Conservation (phyloP, 1,140 invertebrate species). For the Plutomurus gul region DNA sequence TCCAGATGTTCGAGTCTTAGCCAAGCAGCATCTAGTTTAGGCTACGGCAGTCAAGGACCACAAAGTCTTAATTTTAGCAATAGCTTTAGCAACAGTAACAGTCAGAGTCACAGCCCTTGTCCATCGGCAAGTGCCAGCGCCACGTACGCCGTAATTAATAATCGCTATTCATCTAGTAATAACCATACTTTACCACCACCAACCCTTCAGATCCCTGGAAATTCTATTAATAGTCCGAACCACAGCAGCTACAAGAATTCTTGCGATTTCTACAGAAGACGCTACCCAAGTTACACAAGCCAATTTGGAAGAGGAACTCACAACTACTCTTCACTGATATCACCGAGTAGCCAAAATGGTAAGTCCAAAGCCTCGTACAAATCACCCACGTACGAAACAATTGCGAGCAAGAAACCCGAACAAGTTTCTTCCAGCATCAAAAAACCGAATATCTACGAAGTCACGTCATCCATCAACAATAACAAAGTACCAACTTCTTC, state of each 20-base stretch:
- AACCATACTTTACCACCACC: neutral
- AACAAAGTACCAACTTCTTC: neutral
- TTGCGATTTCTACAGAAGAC: neutral
- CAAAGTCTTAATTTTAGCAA: slow-evolving; percentile 16
- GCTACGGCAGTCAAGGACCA: slow-evolving; percentile 35
- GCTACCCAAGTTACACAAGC: neutral
- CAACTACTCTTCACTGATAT: neutral
- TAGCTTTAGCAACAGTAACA: slow-evolving; percentile 22
- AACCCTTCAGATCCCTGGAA: neutral
- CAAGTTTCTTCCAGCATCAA: neutral
- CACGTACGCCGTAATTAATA: slow-evolving; percentile 26
- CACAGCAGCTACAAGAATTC: slow-evolving; percentile 6
- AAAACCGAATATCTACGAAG: neutral
- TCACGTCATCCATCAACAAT: neutral
- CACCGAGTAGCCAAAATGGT: neutral
- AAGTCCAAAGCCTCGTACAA: neutral
- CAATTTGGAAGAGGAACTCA: neutral
- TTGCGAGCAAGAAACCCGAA: neutral
- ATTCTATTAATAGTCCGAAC: neutral
- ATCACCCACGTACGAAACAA: neutral
- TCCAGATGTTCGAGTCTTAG: slow-evolving; percentile 36
- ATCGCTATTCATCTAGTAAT: neutral
- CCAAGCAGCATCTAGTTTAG: slow-evolving; percentile 33
- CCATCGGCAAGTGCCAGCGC: slow-evolving; percentile 32
- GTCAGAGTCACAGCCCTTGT: slow-evolving; percentile 33